Conservation (phyloP, 1,140 invertebrate species). For the Helicorthomorpha holstii region DNA sequence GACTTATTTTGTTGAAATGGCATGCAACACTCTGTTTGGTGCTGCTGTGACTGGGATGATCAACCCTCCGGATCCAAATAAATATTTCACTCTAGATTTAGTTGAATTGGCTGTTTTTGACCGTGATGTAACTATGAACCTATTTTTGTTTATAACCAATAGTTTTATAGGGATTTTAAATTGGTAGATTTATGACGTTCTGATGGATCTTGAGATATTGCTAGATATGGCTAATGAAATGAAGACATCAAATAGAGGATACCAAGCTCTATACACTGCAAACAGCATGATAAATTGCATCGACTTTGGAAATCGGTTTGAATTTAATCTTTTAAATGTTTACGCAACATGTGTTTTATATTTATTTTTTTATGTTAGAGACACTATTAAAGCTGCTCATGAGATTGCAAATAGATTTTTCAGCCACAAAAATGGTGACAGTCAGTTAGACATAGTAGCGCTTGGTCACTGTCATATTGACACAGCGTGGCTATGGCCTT, state of each 20-base stretch:
- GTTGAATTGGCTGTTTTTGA: conserved; percentile 31
- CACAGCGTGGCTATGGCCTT: conserved; percentile 38
- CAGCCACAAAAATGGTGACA: conserved; percentile 28
- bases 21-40: conserved; percentile 32
- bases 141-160: background rate
- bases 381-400: conserved; percentile 17
- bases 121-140: conserved; percentile 14
- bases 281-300: conserved; percentile 32
- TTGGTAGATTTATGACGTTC: conserved; percentile 23
- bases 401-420: conserved; percentile 28
- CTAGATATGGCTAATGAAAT: conserved; percentile 24
- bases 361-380: conserved; percentile 19
- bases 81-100: conserved; percentile 22
- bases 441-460: conserved; percentile 29
- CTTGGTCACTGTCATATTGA: conserved; percentile 41
- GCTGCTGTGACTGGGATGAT: conserved; percentile 26
- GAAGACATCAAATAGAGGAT: conserved; percentile 25
- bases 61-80: conserved; percentile 24
- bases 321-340: background rate
- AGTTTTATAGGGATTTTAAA: background rate
- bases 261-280: conserved; percentile 32
- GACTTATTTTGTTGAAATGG: conserved; percentile 31
- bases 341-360: background rate
- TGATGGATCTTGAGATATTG: conserved; percentile 30
- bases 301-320: conserved; percentile 3